Conservation (phyloP, 1,140 invertebrate genomes). For the Cyrtorhinus lividipennis region DNA sequence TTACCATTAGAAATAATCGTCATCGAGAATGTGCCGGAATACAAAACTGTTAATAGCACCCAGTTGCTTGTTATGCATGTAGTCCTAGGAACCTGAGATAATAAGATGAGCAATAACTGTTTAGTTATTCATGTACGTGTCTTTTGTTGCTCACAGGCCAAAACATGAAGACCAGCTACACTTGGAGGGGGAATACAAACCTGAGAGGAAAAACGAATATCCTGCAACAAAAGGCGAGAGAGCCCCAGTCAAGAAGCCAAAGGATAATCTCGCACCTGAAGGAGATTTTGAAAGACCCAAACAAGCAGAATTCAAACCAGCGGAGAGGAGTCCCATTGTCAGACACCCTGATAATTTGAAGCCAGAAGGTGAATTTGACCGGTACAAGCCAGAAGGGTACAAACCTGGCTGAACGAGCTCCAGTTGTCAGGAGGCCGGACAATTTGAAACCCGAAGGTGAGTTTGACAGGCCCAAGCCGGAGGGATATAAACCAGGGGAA, state of each 20-base stretch:
- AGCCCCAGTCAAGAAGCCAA: slow-evolving; percentile 31
- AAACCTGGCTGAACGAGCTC: slow-evolving; percentile 30
- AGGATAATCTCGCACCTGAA: slow-evolving; percentile 39
- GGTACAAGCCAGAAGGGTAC: slow-evolving; percentile 24
- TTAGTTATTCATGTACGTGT: no score
- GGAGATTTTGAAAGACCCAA: slow-evolving; percentile 33
- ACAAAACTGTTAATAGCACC: no score
- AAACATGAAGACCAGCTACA: slow-evolving; percentile 31
- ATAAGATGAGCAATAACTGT: no score
- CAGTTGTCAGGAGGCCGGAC: slow-evolving; percentile 29
- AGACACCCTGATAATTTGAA: slow-evolving; percentile 31
- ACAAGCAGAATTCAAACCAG: slow-evolving; percentile 29
- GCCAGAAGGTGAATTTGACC: slow-evolving; percentile 33
- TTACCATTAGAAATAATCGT: no score
- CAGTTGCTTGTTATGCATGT: no score
- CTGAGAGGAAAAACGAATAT: slow-evolving; percentile 35
- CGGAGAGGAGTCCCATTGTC: slow-evolving; percentile 31
- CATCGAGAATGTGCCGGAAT: no score
- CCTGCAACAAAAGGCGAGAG: slow-evolving; percentile 35
- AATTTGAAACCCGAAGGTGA: slow-evolving; percentile 34
- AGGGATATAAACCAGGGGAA: slow-evolving; percentile 33
- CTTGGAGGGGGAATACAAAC: slow-evolving; percentile 36
- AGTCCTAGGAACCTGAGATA: no score
- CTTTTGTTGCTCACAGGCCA: slow-evolving; percentile 25
- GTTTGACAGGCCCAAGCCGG: slow-evolving; percentile 28